phyloP scores from a whole-genome alignment of 2,797 vertebrate genomes.

The Schizopygopsis malacanthus region DNA sequence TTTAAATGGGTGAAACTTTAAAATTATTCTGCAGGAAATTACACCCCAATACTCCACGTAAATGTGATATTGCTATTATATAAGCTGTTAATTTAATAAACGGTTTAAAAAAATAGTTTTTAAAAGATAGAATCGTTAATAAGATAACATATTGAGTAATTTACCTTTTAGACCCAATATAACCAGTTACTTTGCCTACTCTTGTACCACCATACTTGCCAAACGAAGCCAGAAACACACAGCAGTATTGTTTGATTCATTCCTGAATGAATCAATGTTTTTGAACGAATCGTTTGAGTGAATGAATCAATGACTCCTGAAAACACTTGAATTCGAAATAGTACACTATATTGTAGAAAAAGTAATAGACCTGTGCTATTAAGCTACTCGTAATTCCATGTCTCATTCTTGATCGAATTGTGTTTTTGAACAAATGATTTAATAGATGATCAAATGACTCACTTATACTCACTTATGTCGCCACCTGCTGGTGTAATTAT shows the following conservation, averaged over 20 bases:
- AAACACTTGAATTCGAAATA: not conserved
- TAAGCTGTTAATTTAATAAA: not conserved
- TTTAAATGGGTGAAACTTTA: not conserved
- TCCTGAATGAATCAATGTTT: not conserved
- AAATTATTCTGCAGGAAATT: not conserved
- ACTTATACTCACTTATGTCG: not conserved
- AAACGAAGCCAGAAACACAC: not conserved
- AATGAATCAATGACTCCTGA: slow-evolving; percentile 2
- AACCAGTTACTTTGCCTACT: not conserved
- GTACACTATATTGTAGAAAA: not conserved
- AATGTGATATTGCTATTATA: not conserved
- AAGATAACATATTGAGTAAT: not conserved
- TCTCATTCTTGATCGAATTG: too few relatives aligned
- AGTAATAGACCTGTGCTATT: too few relatives aligned
- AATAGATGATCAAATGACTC: not conserved
- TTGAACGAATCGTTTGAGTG: not conserved
- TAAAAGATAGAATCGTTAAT: not conserved
- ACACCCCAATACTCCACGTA: not conserved
- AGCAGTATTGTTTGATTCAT: not conserved
- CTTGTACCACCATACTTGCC: not conserved
- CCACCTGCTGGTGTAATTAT: not conserved
- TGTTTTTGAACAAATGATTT: not conserved
- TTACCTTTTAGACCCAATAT: not conserved
- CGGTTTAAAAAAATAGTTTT: not conserved
- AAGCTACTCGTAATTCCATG: not conserved